These are phyloP conservation scores for Hypsopygia costalis DNA, from an alignment of 2,888 invertebrate genomes.

Conservation along the genomic window DNA sequence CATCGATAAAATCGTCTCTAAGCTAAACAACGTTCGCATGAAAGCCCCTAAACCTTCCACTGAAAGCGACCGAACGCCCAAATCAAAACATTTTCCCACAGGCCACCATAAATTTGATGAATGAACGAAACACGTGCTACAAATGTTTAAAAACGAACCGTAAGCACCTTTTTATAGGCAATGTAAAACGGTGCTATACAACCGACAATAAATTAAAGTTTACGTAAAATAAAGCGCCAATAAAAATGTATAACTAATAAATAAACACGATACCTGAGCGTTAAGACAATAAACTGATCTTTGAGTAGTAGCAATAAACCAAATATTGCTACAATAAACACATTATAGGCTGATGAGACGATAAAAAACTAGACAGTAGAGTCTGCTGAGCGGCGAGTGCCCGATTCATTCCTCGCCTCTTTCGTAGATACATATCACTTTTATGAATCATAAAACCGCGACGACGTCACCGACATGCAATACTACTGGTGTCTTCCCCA, in stretches of 20 bases:
- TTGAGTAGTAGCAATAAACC: slow-evolving; percentile 75
- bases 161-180: slow-evolving; percentile 79
- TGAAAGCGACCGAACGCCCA: slow-evolving; percentile 40
- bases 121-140: slow-evolving; percentile 79
- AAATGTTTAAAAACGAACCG: slow-evolving; percentile 76
- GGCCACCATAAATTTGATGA: slow-evolving; percentile 78
- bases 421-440: slow-evolving; percentile 67
- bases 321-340: slow-evolving; percentile 80
- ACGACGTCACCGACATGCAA: slow-evolving; percentile 64
- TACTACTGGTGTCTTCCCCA: slow-evolving; percentile 68
- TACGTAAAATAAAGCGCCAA: slow-evolving; percentile 79
- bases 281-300: slow-evolving; percentile 76
- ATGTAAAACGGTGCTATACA: slow-evolving; percentile 76
- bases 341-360: slow-evolving; percentile 72
- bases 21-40: slow-evolving; percentile 27
- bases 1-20: slow-evolving; percentile 27
- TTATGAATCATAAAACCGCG: slow-evolving; percentile 73
- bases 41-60: slow-evolving; percentile 31
- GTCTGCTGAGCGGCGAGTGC: slow-evolving; percentile 26
- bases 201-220: slow-evolving; percentile 79
- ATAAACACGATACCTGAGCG: slow-evolving; percentile 79
- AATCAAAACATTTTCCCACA: slow-evolving; percentile 76
- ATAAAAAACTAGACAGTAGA: slow-evolving; percentile 51
- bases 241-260: slow-evolving; percentile 81
- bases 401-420: slow-evolving; percentile 36